Evolutionary conservation across 2,797 vertebrate genomes (phyloP).

Genomic region (Tragopan temminckii): DNA sequence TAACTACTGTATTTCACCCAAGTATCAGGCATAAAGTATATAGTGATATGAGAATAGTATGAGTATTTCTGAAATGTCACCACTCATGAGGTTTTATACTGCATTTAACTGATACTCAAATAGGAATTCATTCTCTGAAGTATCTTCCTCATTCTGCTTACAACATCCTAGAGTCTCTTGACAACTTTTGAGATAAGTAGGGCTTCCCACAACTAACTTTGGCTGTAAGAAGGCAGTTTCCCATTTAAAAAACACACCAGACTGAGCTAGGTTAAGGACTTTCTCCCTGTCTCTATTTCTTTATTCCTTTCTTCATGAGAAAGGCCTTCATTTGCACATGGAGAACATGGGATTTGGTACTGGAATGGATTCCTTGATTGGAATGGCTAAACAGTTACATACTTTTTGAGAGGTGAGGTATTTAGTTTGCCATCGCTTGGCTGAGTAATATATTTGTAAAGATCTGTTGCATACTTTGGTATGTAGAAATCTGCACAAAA

Average conservation of each 20-base stretch:
- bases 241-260: neutral
- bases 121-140: neutral
- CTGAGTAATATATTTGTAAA: neutral
- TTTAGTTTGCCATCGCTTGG: neutral
- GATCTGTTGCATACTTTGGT: neutral
- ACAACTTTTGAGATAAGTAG: neutral
- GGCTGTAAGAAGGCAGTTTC: rapidly evolving
- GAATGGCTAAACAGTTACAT: neutral
- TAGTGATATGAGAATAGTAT: neutral
- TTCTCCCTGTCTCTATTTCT: neutral
- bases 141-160: neutral
- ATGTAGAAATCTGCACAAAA: neutral
- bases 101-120: neutral
- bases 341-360: rapidly evolving
- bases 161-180: neutral
- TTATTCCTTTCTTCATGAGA: neutral
- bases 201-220: neutral
- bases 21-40: neutral
- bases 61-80: neutral
- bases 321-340: neutral
- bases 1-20: neutral
- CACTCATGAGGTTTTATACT: neutral
- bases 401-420: neutral
- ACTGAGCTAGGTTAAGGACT: neutral
- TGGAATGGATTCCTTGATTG: neutral